Evolutionary conservation across 2,797 vertebrate species (phyloP).

Genomic region (Tokudaia muenninki): DNA sequence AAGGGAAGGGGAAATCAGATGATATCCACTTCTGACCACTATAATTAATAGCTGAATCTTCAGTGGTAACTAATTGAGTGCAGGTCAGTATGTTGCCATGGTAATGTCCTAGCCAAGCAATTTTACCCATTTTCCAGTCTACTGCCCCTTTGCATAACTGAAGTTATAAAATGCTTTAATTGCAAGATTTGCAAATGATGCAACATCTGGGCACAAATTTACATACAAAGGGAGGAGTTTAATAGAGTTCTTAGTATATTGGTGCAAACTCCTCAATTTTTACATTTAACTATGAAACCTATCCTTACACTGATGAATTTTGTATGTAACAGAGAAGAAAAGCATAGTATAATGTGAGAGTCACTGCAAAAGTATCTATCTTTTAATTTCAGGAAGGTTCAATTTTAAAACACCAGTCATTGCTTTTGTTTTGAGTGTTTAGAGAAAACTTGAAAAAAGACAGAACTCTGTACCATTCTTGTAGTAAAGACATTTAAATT

Average conservation of each 20-base stretch:
- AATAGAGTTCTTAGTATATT: conserved; percentile 92
- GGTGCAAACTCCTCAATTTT: conserved; percentile 88
- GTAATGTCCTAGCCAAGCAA: conserved; percentile 89
- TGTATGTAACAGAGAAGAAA: conserved; percentile 9
- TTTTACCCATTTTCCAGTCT: conserved; percentile 92
- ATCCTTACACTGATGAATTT: conserved; percentile 79
- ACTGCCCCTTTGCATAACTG: conserved; percentile 88
- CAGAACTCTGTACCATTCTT: background rate
- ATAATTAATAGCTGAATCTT: conserved; percentile 92
- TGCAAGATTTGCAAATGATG: conserved; percentile 92
- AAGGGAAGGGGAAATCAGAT: conserved; percentile 86
- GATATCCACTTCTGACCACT: conserved; percentile 88
- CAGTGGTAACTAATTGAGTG: conserved; percentile 88
- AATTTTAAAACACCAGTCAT: background rate
- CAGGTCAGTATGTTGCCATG: conserved; percentile 90
- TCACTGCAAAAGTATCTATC: background rate
- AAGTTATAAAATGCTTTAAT: conserved; percentile 91
- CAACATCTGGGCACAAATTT: conserved; percentile 91
- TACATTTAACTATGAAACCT: conserved; percentile 89
- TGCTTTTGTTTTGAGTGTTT: background rate
- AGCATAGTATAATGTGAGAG: background rate
- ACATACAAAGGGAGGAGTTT: conserved; percentile 91
- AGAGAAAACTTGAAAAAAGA: background rate
- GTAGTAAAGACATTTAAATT: background rate
- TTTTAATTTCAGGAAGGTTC: background rate